These are phyloP conservation scores for Augiades crinisus DNA, from an alignment of 2,888 invertebrate genomes.

Conservation along the genomic window DNA sequence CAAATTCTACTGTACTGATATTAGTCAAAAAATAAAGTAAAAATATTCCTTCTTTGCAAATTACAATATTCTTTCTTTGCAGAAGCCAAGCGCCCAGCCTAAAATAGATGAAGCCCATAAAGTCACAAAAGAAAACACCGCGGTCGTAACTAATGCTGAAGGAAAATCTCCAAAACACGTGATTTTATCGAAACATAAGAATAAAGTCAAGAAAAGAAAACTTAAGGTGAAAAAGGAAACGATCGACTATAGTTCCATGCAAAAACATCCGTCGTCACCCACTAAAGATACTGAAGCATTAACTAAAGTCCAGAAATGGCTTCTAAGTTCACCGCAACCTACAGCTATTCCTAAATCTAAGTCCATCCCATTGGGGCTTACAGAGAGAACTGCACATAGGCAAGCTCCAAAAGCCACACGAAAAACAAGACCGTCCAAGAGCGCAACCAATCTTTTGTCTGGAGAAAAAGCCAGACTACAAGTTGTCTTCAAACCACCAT, in stretches of 20 bases:
- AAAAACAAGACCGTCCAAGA: constrained; percentile 83
- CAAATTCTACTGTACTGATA: neutral
- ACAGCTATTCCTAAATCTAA: constrained; percentile 89
- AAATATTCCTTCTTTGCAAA: constrained; percentile 42
- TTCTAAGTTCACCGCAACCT: constrained; percentile 86
- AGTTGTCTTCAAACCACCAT: constrained; percentile 93
- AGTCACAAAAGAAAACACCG: constrained; percentile 66
- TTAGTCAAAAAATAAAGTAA: neutral
- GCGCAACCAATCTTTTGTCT: constrained; percentile 85
- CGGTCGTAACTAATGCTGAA: constrained; percentile 69
- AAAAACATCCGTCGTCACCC: constrained; percentile 80
- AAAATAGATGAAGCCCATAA: constrained; percentile 62
- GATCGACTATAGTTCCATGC: constrained; percentile 88
- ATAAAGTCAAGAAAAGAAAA: constrained; percentile 77
- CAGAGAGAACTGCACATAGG: constrained; percentile 70
- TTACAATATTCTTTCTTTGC: constrained; percentile 22
- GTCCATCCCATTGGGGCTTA: constrained; percentile 89
- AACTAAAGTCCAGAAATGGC: constrained; percentile 93
- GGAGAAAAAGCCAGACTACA: constrained; percentile 88
- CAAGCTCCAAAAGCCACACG: constrained; percentile 76
- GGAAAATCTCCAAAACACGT: constrained; percentile 81
- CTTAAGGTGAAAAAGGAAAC: constrained; percentile 86
- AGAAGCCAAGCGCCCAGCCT: constrained; percentile 62
- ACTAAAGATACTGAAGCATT: constrained; percentile 79
- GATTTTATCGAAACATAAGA: constrained; percentile 71